These are phyloP conservation scores for Odontesthes bonariensis DNA, from an alignment of 2,113 vertebrate species.

Conservation along the genomic window DNA sequence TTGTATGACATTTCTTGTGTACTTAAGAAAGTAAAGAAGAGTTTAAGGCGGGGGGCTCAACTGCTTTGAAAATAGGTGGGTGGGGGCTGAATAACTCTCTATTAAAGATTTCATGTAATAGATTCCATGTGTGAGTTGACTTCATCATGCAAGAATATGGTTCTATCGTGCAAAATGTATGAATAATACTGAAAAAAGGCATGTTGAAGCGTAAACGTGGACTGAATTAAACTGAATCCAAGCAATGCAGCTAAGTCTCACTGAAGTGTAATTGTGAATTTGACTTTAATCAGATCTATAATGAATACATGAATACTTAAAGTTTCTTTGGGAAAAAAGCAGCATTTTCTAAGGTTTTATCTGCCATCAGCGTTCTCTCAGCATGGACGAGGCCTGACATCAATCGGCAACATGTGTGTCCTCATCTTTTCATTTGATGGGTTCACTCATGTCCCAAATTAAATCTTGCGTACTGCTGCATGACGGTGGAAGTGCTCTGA, in stretches of 20 bases:
- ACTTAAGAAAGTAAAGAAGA: too few species aligned
- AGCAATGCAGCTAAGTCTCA: neutral
- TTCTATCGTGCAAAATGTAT: too few species aligned
- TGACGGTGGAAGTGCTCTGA: slow-evolving; percentile 9
- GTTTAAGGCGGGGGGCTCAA: too few species aligned
- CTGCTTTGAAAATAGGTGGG: too few species aligned
- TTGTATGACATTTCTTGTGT: too few species aligned
- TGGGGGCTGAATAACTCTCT: too few species aligned
- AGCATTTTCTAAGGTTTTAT: slow-evolving; percentile 1
- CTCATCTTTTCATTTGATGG: neutral
- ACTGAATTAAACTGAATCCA: too few species aligned
- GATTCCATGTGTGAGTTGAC: too few species aligned
- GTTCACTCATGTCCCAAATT: slow-evolving; percentile 16
- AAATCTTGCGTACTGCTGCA: slow-evolving; percentile 16
- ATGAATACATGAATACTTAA: neutral
- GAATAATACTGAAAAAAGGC: too few species aligned
- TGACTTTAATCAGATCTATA: neutral
- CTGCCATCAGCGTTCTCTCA: slow-evolving; percentile 16
- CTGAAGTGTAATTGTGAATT: neutral
- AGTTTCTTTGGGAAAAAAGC: neutral
- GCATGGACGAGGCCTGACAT: slow-evolving; percentile 4
- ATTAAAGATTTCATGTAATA: too few species aligned
- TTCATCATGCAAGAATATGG: too few species aligned
- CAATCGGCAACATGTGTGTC: neutral
- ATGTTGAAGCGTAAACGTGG: too few species aligned